Base-by-base conservation (phyloP, 2,888 invertebrate genomes). In the Cephus nigrinus region DNA sequence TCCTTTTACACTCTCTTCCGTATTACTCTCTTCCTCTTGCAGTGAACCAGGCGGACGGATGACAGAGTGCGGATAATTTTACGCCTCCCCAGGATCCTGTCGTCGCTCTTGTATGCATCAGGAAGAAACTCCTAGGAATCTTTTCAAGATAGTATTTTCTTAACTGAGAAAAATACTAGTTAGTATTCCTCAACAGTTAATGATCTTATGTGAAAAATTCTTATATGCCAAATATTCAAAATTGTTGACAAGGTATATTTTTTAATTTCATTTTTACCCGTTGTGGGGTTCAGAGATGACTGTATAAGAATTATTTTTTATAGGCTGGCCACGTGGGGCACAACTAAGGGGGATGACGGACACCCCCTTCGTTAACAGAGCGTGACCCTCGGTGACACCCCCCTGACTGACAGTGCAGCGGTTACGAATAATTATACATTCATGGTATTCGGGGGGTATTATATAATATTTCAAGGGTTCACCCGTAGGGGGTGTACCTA, bases 371-470 rank as follows among this genome's bases (percentile, higher is more conserved):
- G 84, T 84, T 88, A 89, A 86, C 89, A 86, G 88, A 89, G 87
- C 90, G 85, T 89, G 84, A 89, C 89, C 86, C 75, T 82, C 83
- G 82, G 85, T 85, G 84, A 84, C 84, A 79, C 80, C 79, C 77
- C 75, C 75, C 78, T 77, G 69, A 76, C 55, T 80, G 76, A 74
- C 77, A 78, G 76, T 77, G 82, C 86, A 86, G 88, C 89, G 86
- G 88, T 88, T 87, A 83, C 81, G 83, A 86, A 85, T 87, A 87
- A 89, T 89, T 89, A 89, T 83, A 84, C 85, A 89, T 89, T 89
- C 88, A 86, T 86, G 82, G 82, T 81, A 83, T 85, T 87, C 75
- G 79, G 75, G 78, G 83, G 80, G 78, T 55, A 82, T 86, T 84
- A 85, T 84, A 84, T 84, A 84, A 85, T 84, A 81, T 71, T 84